Conservation (phyloP, 2,113 vertebrate genomes). For the Lycocorax pyrrhopterus region DNA sequence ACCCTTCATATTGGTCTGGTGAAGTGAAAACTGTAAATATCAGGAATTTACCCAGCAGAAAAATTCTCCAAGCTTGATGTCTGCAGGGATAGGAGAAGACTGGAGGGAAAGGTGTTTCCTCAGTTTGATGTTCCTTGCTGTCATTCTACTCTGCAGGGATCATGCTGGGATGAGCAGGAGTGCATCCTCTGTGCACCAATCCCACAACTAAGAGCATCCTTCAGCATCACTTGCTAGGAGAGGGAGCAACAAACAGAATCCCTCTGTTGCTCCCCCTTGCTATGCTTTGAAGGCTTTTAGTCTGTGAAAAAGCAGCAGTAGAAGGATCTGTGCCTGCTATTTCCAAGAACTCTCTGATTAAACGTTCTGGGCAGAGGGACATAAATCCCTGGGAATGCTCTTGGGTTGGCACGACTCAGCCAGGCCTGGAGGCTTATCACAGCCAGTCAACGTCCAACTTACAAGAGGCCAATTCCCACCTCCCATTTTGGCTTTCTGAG, state of each 20-base stretch:
- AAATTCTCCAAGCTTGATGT: background rate
- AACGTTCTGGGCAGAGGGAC: background rate
- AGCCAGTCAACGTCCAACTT: background rate
- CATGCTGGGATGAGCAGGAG: background rate
- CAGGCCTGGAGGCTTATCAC: background rate
- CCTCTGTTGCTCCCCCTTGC: background rate
- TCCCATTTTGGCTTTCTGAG: background rate
- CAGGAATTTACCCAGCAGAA: background rate
- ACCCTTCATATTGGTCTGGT: background rate
- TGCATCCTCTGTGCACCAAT: background rate
- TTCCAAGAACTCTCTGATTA: background rate
- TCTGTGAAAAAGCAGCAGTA: background rate
- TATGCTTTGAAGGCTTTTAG: background rate
- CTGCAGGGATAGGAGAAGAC: background rate
- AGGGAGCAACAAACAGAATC: background rate
- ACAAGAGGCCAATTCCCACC: background rate
- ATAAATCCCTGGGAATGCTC: background rate
- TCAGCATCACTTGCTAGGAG: background rate
- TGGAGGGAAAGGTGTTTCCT: background rate
- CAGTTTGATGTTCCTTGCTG: background rate
- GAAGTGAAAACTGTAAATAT: background rate
- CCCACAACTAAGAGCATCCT: background rate
- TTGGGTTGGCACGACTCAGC: fast-evolving
- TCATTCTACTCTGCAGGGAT: background rate
- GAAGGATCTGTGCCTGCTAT: background rate